These are phyloP conservation scores for Metalampra italica DNA, from an alignment of 2,888 invertebrate species.

Conservation along the genomic window DNA sequence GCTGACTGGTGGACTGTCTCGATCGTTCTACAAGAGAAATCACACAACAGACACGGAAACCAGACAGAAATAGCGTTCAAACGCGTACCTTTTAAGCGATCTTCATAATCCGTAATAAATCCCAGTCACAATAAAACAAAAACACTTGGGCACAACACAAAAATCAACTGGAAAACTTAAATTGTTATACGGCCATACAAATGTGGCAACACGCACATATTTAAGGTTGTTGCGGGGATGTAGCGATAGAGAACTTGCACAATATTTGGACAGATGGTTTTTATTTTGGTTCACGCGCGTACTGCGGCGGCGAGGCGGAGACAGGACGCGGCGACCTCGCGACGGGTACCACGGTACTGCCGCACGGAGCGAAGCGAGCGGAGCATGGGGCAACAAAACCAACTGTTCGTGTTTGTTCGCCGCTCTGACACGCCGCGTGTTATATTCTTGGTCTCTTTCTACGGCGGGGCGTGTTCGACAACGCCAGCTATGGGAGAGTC, in stretches of 20 bases:
- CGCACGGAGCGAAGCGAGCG: conserved; percentile 18
- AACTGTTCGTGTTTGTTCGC: conserved; percentile 48
- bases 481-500: conserved; percentile 3
- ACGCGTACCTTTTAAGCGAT: conserved; percentile 13
- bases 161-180: conserved; percentile 29
- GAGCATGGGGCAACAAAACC: conserved; percentile 12
- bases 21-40: conserved; percentile 19
- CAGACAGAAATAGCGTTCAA: conserved; percentile 12
- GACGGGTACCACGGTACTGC: conserved; percentile 59
- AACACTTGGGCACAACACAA: conserved; percentile 60
- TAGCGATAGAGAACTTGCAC: conserved; percentile 61
- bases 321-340: conserved; percentile 29
- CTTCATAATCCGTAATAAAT: conserved; percentile 67
- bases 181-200: conserved; percentile 23
- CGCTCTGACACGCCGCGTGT: conserved; percentile 20
- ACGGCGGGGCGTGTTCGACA: conserved; percentile 21
- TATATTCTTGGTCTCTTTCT: conserved; percentile 56
- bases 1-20: neutral
- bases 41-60: conserved; percentile 10
- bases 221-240: conserved; percentile 42
- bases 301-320: conserved; percentile 22
- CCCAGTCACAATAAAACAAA: conserved; percentile 69
- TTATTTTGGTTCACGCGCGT: conserved; percentile 70
- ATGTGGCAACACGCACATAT: conserved; percentile 40
- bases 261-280: conserved; percentile 71